A percentile compares a stretch with the other conserved stretches of the same genome.
phyloP scores from a whole-genome alignment of 2,113 vertebrate species.

The Fulica atra region DNA sequence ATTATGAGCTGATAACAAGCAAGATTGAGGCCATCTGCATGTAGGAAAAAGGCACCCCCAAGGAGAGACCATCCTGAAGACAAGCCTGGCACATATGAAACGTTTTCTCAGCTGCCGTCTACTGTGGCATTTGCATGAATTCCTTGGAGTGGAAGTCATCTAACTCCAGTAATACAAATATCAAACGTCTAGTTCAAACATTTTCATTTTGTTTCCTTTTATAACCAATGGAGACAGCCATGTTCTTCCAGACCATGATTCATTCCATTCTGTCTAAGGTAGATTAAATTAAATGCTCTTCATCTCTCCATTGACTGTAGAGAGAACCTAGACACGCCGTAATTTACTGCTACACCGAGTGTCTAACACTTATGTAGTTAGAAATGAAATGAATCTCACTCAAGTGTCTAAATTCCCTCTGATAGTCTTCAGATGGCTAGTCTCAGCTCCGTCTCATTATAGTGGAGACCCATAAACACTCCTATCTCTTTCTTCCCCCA shows the following conservation, averaged over 20 bases:
- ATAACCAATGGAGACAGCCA: background rate
- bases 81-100: background rate
- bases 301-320: background rate
- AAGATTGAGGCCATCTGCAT: background rate
- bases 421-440: background rate
- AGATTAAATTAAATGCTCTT: background rate
- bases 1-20: background rate
- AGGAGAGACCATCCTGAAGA: background rate
- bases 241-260: background rate
- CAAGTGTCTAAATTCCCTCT: background rate
- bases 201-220: background rate
- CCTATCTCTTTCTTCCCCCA: background rate
- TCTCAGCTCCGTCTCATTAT: background rate
- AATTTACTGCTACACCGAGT: background rate
- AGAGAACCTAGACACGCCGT: background rate
- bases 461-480: background rate
- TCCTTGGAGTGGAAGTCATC: background rate
- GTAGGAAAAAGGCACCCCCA: background rate
- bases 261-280: background rate
- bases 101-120: background rate
- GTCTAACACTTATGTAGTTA: background rate
- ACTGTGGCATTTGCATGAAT: background rate
- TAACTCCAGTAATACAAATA: background rate
- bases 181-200: background rate
- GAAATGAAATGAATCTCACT: background rate